These are phyloP conservation scores for Andricus quercusramuli DNA, from an alignment of 2,888 invertebrate species.

Conservation along the genomic window DNA sequence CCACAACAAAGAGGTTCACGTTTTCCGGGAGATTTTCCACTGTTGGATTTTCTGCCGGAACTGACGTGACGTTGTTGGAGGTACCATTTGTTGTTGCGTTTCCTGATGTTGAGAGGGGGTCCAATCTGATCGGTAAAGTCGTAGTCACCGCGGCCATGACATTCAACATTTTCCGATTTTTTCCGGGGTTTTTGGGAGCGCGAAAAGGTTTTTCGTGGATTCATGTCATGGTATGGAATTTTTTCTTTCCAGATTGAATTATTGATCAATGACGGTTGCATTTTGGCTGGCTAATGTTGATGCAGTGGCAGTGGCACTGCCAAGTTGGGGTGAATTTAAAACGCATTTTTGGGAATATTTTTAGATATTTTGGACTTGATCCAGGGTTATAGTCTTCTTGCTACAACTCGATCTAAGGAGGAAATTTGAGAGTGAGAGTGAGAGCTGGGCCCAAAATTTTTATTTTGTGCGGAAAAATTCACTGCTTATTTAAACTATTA, in stretches of 20 bases:
- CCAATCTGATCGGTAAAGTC: conserved; percentile 67
- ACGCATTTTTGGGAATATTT: neutral
- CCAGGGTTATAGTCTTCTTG: neutral
- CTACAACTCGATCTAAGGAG: neutral
- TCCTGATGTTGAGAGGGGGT: conserved; percentile 60
- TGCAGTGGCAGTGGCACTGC: neutral
- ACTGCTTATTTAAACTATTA: no score
- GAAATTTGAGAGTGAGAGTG: neutral
- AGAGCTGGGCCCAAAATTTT: no score
- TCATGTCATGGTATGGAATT: conserved; percentile 16
- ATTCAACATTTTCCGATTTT: conserved; percentile 66
- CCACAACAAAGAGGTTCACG: conserved; percentile 76
- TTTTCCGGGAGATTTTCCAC: conserved; percentile 73
- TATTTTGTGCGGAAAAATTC: no score
- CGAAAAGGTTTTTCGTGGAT: neutral
- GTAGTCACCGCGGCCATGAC: conserved; percentile 74
- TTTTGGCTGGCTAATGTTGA: neutral
- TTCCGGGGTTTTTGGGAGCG: conserved; percentile 33
- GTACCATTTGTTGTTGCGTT: conserved; percentile 57
- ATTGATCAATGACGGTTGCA: neutral
- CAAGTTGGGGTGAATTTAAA: neutral
- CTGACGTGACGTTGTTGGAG: conserved; percentile 66
- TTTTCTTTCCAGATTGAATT: no score
- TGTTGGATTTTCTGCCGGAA: conserved; percentile 70
- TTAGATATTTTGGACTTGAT: neutral